Percentiles rank a stretch among this genome's conserved stretches.
phyloP scores from a whole-genome alignment of 1,140 invertebrate species.

The Zaprionus tsacasi region DNA sequence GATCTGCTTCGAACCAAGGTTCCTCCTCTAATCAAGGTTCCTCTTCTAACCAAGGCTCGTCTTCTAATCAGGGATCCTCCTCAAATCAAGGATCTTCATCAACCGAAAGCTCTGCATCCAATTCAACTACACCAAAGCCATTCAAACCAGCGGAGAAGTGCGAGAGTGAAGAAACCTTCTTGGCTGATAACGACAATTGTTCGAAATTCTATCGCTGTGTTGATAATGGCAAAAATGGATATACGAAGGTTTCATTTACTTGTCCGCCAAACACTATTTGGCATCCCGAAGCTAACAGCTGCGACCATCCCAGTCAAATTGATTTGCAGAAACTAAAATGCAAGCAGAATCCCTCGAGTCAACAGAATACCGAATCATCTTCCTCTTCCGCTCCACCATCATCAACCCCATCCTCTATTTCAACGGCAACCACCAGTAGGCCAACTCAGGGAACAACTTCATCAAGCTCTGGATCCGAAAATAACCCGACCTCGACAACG shows the following conservation, averaged over 20 bases:
- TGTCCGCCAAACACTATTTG: slow-evolving; percentile 88
- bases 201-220: slow-evolving; percentile 89
- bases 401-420: slow-evolving; percentile 15
- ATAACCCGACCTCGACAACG: slow-evolving; percentile 26
- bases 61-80: slow-evolving; percentile 22
- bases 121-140: slow-evolving; percentile 63
- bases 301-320: slow-evolving; percentile 86
- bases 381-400: slow-evolving; percentile 33
- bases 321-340: slow-evolving; percentile 82
- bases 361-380: slow-evolving; percentile 52
- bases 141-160: slow-evolving; percentile 69
- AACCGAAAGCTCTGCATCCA: slow-evolving; percentile 10
- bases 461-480: slow-evolving; percentile 32
- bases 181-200: slow-evolving; percentile 87
- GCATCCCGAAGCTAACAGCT: slow-evolving; percentile 86
- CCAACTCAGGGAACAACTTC: slow-evolving; percentile 34
- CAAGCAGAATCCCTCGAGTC: slow-evolving; percentile 55
- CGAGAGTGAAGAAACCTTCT: slow-evolving; percentile 86
- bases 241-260: slow-evolving; percentile 86
- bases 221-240: slow-evolving; percentile 86
- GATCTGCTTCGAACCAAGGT: slow-evolving; percentile 44
- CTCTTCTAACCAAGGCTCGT: slow-evolving; percentile 46
- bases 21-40: slow-evolving; percentile 39
- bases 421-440: slow-evolving; percentile 34
- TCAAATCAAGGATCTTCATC: slow-evolving; percentile 35